Evolutionary conservation across 2,888 invertebrate species (phyloP).

Genomic region (Lottia gigantea): DNA sequence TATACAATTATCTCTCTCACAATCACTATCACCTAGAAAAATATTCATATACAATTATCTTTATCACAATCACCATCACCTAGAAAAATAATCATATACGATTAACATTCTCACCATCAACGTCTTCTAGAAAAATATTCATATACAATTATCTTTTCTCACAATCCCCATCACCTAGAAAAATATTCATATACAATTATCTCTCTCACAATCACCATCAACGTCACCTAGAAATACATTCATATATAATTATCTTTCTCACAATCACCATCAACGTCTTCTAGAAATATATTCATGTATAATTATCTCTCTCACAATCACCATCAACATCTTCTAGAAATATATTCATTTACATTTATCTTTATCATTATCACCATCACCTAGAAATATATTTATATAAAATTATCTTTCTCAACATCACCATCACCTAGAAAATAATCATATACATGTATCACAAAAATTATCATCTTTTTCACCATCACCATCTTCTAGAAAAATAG

Average conservation of each 20-base stretch:
- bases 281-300: slow-evolving; percentile 87
- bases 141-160: slow-evolving; percentile 73
- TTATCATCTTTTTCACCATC: slow-evolving; percentile 45
- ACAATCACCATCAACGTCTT: slow-evolving; percentile 92
- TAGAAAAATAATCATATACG: too few relatives aligned
- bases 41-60: not conserved
- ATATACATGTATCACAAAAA: slow-evolving; percentile 73
- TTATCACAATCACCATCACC: not conserved
- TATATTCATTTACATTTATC: too few relatives aligned
- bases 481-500: slow-evolving; percentile 28
- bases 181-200: not conserved
- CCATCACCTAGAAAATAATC: too few relatives aligned
- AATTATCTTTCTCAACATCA: not conserved
- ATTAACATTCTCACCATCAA: too few relatives aligned
- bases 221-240: not conserved
- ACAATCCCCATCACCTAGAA: slow-evolving; percentile 32
- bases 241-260: slow-evolving; percentile 75
- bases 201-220: not conserved
- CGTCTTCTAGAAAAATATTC: slow-evolving; percentile 69
- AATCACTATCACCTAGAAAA: not conserved
- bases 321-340: slow-evolving; percentile 96
- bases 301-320: too few relatives aligned
- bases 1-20: not conserved
- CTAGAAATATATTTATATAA: too few relatives aligned
- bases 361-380: too few relatives aligned